Percentiles rank a stretch among this genome's conserved stretches.
These are phyloP conservation scores for Cephalopterus ornatus DNA, from an alignment of 2,113 vertebrate genomes.

Conservation along the genomic window DNA sequence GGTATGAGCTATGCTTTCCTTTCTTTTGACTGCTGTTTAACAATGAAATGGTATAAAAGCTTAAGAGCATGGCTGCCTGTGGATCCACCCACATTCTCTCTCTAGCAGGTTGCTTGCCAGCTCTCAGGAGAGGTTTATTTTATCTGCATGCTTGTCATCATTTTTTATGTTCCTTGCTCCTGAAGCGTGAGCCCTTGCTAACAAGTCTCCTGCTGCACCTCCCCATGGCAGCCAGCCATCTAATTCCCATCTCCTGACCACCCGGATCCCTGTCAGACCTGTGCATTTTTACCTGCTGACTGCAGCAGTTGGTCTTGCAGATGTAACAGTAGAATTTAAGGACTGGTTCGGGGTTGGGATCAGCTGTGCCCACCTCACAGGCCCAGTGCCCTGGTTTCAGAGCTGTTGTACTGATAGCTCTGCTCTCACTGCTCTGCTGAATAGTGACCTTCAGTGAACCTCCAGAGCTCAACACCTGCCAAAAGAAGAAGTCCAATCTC, in stretches of 20 bases:
- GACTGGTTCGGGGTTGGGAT: conserved; percentile 46
- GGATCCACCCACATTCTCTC: conserved; percentile 33
- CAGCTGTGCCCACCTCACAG: conserved; percentile 20
- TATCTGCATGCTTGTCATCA: not conserved
- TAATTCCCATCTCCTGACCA: not conserved
- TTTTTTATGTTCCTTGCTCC: not conserved
- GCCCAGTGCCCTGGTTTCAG: conserved; percentile 59
- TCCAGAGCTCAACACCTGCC: conserved; percentile 79
- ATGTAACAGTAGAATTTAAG: conserved; percentile 94
- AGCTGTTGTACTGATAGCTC: conserved; percentile 84
- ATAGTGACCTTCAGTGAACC: conserved; percentile 94
- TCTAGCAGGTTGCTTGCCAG: conserved; percentile 8
- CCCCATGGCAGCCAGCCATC: not conserved
- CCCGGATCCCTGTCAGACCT: not conserved
- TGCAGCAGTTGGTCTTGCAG: conserved; percentile 89
- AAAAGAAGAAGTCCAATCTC: not conserved
- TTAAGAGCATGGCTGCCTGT: conserved; percentile 27
- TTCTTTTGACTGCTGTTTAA: conserved; percentile 24
- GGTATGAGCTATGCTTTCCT: not conserved
- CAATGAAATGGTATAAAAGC: conserved; percentile 42
- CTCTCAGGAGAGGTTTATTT: conserved; percentile 8
- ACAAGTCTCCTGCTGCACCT: not conserved
- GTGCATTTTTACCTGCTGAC: conserved; percentile 83
- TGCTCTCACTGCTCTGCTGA: conserved; percentile 88
- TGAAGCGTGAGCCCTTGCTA: not conserved